A percentile compares a stretch with the other conserved stretches of the same genome.
Evolutionary conservation across 2,888 invertebrate species (phyloP).

Genomic region (Adela reaumurella): DNA sequence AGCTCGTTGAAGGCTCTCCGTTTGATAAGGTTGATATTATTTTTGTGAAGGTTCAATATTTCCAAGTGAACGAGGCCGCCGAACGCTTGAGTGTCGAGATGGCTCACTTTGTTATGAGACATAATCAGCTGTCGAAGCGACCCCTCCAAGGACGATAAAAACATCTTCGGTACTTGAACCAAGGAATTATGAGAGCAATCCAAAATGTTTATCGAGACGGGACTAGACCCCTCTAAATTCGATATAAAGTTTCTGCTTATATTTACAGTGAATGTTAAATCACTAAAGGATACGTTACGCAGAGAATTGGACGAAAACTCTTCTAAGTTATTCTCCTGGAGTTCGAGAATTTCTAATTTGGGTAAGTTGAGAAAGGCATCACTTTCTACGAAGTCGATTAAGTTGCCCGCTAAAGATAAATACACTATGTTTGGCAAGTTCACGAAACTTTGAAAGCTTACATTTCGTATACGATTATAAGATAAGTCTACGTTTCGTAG

Average conservation of each 20-base stretch:
- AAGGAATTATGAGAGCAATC: conserved; percentile 70
- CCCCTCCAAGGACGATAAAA: conserved; percentile 61
- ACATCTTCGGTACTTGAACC: conserved; percentile 60
- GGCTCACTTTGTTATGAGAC: conserved; percentile 68
- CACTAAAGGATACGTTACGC: conserved; percentile 63
- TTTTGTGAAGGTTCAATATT: conserved; percentile 69
- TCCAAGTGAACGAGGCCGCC: conserved; percentile 67
- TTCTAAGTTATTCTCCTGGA: conserved; percentile 74
- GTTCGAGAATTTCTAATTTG: conserved; percentile 71
- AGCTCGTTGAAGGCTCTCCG: conserved; percentile 75
- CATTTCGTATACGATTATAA: conserved; percentile 69
- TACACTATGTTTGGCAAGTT: conserved; percentile 76
- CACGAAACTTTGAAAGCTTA: conserved; percentile 70
- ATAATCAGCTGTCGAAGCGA: conserved; percentile 67
- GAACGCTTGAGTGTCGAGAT: conserved; percentile 71
- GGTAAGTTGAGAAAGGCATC: conserved; percentile 74
- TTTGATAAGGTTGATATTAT: conserved; percentile 68
- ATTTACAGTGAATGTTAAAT: conserved; percentile 68
- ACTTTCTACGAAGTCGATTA: conserved; percentile 67
- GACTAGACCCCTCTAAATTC: conserved; percentile 35
- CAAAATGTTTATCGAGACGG: conserved; percentile 62
- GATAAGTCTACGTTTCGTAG: conserved; percentile 76
- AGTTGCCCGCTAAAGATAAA: conserved; percentile 80
- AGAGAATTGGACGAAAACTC: conserved; percentile 66
- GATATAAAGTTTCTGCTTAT: conserved; percentile 68